Percentiles rank a stretch among this genome's conserved stretches.
Evolutionary conservation across 1,140 invertebrate species (phyloP).

Genomic region (Araneus ventricosus): DNA sequence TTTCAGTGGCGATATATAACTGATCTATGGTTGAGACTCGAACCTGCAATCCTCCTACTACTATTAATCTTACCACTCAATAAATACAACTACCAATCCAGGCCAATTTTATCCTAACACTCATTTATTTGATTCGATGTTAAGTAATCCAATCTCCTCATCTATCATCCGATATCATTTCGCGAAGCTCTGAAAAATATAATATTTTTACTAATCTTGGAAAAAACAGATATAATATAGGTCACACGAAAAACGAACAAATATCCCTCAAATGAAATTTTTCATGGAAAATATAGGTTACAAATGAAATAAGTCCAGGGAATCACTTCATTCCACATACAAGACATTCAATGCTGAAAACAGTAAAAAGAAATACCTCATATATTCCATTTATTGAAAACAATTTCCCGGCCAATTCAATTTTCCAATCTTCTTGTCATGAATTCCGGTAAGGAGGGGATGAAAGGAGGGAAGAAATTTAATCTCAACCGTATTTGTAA

Average conservation of each 20-base stretch:
- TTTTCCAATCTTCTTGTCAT: neutral
- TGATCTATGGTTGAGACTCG: too few relatives aligned
- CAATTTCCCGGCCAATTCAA: constrained; percentile 2
- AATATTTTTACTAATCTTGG: too few relatives aligned
- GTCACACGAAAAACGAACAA: neutral
- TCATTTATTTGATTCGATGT: too few relatives aligned
- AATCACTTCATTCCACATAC: neutral
- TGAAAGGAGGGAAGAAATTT: neutral
- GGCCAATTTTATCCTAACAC: too few relatives aligned
- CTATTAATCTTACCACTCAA: neutral
- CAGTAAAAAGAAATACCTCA: neutral
- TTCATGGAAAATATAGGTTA: neutral
- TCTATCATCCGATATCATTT: neutral
- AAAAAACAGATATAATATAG: neutral
- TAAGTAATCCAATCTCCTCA: neutral
- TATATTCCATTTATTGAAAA: neutral
- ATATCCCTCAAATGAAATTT: neutral
- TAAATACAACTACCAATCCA: too few relatives aligned
- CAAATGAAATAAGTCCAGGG: neutral
- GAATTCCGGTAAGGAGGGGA: neutral
- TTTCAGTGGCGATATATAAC: too few relatives aligned
- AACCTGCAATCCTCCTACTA: too few relatives aligned
- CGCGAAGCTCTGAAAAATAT: neutral
- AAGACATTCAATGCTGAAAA: neutral
- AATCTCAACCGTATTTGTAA: constrained; percentile 3